Evolutionary conservation across 2,797 vertebrate species (phyloP), one percentile per base, ranked within the genome.

Genomic region (Ctenopoma kingsleyae): DNA sequence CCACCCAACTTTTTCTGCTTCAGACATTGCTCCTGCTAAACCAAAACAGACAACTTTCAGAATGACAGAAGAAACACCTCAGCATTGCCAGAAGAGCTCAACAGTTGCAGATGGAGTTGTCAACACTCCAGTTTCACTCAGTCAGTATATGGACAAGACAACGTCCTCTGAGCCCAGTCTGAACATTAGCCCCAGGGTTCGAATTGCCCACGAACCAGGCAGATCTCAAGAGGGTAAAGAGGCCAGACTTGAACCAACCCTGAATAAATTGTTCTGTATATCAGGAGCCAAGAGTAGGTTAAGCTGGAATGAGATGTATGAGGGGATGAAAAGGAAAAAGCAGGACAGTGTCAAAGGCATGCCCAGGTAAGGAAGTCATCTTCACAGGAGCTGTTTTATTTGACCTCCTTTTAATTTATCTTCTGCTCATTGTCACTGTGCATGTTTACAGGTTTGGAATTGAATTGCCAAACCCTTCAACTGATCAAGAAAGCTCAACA

Each of bases 371-470:
- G 94, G 88, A 41, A 41, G 4, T 12, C 10, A 47, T 5, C 22
- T 36, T 50, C 19, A 47, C 7, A 27, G 15, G 2, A 36, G 4
- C 13, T 25, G 12, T 20, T 44, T 67, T 0, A 0, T 46, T 69
- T 38, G 5, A 27, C 25, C 23, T 66, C 4, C 11, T 22, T 22
- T 41, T 48, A 47, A 35, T 5, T 23, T 6, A 11, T 50, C 9
- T 47, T 0, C 22, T 30, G 0, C 67, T 67, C 51, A 1, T 36
- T 38, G 10, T 54, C 12, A 32, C 63, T 57, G 13, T 55, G 1
- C 50, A 12, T 32, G n/a, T 15, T 83, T 80, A 47, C 88, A 98
- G 97, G 92, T 97, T 96, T 92, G 95, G 95, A 75, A 96, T 95
- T 64, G 87, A 96, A 90, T 87, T 96, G 83, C 87, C 89, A 7